A percentile compares a stretch with the other conserved stretches of the same genome.
These are phyloP conservation scores for Psilopogon haemacephalus DNA, from an alignment of 2,113 vertebrate species.

Conservation along the genomic window DNA sequence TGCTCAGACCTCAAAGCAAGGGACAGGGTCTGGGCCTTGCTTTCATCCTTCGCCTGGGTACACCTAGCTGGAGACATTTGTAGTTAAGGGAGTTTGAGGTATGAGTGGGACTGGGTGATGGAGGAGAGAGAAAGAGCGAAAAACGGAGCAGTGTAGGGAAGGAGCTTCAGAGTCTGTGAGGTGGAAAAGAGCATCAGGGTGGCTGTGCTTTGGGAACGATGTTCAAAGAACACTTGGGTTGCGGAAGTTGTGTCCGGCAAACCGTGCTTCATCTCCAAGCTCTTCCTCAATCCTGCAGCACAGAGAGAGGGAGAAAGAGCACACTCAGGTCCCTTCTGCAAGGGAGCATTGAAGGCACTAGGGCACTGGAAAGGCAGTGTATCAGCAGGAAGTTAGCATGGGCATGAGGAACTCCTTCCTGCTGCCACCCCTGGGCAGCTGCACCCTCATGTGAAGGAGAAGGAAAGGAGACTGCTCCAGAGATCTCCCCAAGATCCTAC, in stretches of 20 bases:
- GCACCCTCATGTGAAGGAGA: background rate
- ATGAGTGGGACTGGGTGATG: background rate
- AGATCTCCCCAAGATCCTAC: rapidly evolving
- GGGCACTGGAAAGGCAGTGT: rapidly evolving
- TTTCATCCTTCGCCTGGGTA: constrained; percentile 32
- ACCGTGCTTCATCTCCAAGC: constrained; percentile 88
- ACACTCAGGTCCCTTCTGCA: background rate
- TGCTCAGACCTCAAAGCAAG: constrained; percentile 29
- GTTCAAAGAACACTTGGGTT: constrained; percentile 90
- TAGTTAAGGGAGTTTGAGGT: background rate
- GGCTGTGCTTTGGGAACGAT: constrained; percentile 13
- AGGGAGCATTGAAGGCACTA: background rate
- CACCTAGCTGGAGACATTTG: constrained; percentile 17
- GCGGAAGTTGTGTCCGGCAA: constrained; percentile 92
- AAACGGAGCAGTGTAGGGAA: constrained; percentile 23
- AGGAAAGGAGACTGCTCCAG: background rate
- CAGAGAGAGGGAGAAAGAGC: constrained; percentile 4
- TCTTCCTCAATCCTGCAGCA: constrained; percentile 90
- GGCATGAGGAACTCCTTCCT: background rate
- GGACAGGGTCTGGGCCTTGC: background rate
- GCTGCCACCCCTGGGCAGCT: background rate
- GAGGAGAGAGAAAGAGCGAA: constrained; percentile 27
- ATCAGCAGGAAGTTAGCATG: background rate
- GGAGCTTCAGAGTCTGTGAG: constrained; percentile 49
- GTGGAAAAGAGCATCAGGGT: constrained; percentile 53